Conservation (phyloP, 2,797 vertebrate species). For the Gallirallus australis region DNA sequence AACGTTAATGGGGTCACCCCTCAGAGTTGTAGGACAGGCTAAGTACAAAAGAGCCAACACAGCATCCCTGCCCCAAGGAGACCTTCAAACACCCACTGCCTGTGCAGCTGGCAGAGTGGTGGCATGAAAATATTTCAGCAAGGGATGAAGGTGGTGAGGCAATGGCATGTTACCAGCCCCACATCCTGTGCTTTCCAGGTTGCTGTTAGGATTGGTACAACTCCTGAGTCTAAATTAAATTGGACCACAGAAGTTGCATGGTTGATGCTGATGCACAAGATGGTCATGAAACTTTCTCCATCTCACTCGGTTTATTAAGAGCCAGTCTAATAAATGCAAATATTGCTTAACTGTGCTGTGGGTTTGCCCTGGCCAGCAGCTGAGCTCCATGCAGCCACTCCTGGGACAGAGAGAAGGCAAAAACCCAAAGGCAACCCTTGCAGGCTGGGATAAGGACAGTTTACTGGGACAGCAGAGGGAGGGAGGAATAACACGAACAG, state of each 20-base stretch:
- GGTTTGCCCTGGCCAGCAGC: no score
- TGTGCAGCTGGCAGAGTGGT: not conserved
- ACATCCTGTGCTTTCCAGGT: not conserved
- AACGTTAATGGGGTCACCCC: no score
- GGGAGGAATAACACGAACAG: no score
- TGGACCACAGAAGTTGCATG: not conserved
- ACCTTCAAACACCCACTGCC: not conserved
- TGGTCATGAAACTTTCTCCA: not conserved
- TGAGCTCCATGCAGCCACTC: no score
- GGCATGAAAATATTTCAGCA: not conserved
- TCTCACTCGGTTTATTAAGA: not conserved
- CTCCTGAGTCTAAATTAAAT: not conserved
- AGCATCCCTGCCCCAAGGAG: not conserved
- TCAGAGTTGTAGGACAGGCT: not conserved
- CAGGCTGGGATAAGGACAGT: no score
- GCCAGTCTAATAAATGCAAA: not conserved
- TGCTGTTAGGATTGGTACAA: rapidly evolving
- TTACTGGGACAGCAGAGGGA: no score
- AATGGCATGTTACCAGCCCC: rapidly evolving
- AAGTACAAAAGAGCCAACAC: not conserved
- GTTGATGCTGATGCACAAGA: not conserved
- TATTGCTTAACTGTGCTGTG: not conserved
- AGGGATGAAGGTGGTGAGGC: not conserved
- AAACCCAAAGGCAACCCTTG: no score
- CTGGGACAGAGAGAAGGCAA: no score